Evolutionary conservation across 1,140 invertebrate species (phyloP), one percentile per base, ranked within the genome.

Genomic region (Orius laevigatus): DNA sequence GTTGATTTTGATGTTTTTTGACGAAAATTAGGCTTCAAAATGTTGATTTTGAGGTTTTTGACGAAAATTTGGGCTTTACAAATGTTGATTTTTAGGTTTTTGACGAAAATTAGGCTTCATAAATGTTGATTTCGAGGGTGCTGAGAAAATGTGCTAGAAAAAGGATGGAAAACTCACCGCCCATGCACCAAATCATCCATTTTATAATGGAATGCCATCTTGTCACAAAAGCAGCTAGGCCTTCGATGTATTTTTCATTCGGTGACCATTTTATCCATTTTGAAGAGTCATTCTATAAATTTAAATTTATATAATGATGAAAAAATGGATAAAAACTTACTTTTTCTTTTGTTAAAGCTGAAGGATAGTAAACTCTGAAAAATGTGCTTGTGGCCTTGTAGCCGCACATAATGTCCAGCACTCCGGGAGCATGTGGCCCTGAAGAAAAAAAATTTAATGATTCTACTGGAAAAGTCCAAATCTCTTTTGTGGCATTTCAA

Each of bases 241-340:
- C 75, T 51, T 66, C 53, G 5, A 70, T 54, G 57, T 77, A 77
- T 46, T 66, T 66, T 50, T 67, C 63, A 55, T 72, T 60, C 25
- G 72, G 70, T 34, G 73, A 59, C 75, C 75, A 79, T 1, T 66
- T 59, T 8, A 72, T 64, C 70, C 71, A 76, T 57, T 65, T 62
- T 35, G 61, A 54, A 38, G 65, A 53, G 43, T 65, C 53, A 55
- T 62, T 59, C 67, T 69, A 54, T 42, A 51, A 49, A 52, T 15
- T 40, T 48, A 19, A 45, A 10, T 46, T 35, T 11, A 33, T 25
- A 35, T 11, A 44, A 45, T 25, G n/a, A n/a, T n/a, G n/a, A n/a
- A n/a, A n/a, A n/a, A n/a, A n/a, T n/a, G n/a, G n/a, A 48, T 38
- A 18, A 12, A 18, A 10, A 32, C 14, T 25, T 25, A 25, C 25